Conservation (phyloP, 64 coral and sea anemone genomes). For the Stylophora pistillata region DNA sequence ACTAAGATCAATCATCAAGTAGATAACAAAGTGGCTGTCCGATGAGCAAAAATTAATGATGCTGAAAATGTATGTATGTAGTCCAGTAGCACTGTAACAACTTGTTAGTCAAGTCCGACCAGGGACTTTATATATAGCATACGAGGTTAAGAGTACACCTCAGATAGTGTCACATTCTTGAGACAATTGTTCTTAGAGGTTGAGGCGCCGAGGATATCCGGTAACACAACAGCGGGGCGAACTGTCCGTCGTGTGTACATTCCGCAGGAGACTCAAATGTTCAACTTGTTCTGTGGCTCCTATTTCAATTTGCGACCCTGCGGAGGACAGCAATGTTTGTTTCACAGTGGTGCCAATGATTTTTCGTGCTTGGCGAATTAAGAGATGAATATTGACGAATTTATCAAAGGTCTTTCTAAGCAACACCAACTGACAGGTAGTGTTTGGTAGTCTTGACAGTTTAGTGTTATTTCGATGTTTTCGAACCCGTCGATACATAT, state of each 20-base stretch:
- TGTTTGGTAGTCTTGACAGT: neutral
- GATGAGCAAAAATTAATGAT: neutral
- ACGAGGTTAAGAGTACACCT: neutral
- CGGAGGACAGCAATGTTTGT: slow-evolving; percentile 45
- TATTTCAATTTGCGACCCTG: slow-evolving; percentile 57
- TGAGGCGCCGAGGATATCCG: slow-evolving; percentile 43
- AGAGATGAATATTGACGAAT: slow-evolving; percentile 60
- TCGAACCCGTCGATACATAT: slow-evolving; percentile 40
- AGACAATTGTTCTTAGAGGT: slow-evolving; percentile 6
- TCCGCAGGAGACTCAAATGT: slow-evolving; percentile 68
- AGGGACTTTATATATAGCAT: neutral
- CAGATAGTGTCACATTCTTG: slow-evolving; percentile 1
- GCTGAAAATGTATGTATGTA: neutral
- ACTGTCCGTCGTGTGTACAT: slow-evolving; percentile 70
- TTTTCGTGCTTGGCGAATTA: neutral
- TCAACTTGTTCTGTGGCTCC: slow-evolving; percentile 70
- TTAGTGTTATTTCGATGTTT: neutral
- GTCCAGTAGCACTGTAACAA: neutral
- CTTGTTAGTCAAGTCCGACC: neutral
- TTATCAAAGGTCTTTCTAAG: slow-evolving; percentile 43
- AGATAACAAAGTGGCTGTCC: neutral
- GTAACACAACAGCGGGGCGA: slow-evolving; percentile 32
- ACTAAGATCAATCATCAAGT: neutral
- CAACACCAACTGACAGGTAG: slow-evolving; percentile 65
- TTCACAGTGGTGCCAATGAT: slow-evolving; percentile 9